Evolutionary conservation across 2,888 invertebrate genomes (phyloP), one percentile per base, ranked within the genome.

Genomic region (Leptura quadrifasciata): DNA sequence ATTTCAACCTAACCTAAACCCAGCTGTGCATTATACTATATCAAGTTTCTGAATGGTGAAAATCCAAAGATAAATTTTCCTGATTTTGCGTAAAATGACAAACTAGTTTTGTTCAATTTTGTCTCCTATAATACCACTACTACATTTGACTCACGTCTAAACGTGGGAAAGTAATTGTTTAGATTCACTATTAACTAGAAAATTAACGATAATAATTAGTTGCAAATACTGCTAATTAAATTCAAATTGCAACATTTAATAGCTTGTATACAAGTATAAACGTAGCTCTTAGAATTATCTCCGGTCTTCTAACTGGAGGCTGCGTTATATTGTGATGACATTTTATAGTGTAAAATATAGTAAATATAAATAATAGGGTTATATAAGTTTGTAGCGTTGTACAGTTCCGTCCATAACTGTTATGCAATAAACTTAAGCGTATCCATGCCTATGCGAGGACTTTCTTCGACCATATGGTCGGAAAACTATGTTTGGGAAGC

Each of bases 401-500:
- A n/a, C 3, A n/a, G 3, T 47, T 47, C n/a, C 15, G 47, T 47
- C 47, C 5, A 2, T 47, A 27, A 27, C 60, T 61, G 60, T 61
- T 61, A 31, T 17, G 20, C 39, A 64, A 39, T 35, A 20, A 39
- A 35, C 20, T 35, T 47, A 15, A 47, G 17, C n/a, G 47, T 20
- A 15, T 12, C 8, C 12, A 63, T 6, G 47, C 39, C 52, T 12
- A 6, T 52, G 15, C 65, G 17, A 20, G 17, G 52, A n/a, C 21
- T 21, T 52, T 67, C 65, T 67, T 54, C 24, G 65, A 67, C 65
- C 65, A 67, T 67, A 67, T 67, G 65, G 65, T 67, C 65, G 52
- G 65, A 39, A 52, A 52, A 60, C 12, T 54, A 21, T 21, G 54
- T 52, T 54, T 67, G 54, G 52, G 65, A 27, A 21, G 64, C 10